phyloP scores from a whole-genome alignment of 2,797 vertebrate species.

The Megaceryle alcyon region DNA sequence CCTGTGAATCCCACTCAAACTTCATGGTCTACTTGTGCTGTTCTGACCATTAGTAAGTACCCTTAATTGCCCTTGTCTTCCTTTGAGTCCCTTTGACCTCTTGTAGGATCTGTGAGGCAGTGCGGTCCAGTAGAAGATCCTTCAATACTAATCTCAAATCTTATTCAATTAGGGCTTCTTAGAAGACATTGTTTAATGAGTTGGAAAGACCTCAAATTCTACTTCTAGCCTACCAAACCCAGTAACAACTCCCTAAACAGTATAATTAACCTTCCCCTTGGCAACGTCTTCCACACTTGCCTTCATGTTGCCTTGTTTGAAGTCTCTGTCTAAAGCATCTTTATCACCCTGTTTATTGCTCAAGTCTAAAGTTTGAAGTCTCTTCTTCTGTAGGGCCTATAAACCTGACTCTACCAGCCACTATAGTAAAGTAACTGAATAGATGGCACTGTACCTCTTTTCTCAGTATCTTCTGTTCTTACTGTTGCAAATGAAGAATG shows the following conservation, averaged over 20 bases:
- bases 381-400: neutral
- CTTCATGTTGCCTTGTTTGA: neutral
- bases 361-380: neutral
- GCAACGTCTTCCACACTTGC: neutral
- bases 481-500: neutral
- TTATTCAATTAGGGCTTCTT: conserved; percentile 7
- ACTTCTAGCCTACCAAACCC: neutral
- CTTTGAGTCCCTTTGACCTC: conserved; percentile 13
- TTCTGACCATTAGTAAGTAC: neutral
- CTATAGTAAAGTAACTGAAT: neutral
- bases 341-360: neutral
- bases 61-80: neutral
- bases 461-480: neutral
- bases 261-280: conserved; percentile 13
- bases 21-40: neutral
- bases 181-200: conserved; percentile 23
- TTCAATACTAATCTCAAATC: conserved; percentile 24
- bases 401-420: neutral
- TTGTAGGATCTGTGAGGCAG: neutral
- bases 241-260: neutral
- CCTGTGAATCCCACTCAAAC: neutral
- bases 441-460: neutral
- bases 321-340: neutral
- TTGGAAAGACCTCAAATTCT: conserved; percentile 35
- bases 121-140: neutral